These are phyloP conservation scores for Thinocorus orbignyianus DNA, from an alignment of 2,113 vertebrate species.

Conservation along the genomic window DNA sequence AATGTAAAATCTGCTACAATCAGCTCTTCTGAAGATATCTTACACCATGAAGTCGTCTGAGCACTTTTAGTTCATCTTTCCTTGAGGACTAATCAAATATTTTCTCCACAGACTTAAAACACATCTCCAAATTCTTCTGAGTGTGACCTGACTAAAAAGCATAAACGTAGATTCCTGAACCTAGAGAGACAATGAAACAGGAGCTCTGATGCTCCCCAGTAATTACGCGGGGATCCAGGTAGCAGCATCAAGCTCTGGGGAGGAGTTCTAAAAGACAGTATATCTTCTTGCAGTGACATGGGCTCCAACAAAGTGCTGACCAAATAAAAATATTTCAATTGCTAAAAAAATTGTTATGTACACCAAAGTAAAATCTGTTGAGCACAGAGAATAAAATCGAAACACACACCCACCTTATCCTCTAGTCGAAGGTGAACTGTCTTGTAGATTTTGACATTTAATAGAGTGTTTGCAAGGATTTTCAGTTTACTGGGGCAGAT, in stretches of 20 bases:
- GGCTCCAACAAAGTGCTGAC: background rate
- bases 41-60: background rate
- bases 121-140: background rate
- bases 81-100: background rate
- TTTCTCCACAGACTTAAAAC: background rate
- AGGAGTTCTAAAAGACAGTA: background rate
- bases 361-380: background rate
- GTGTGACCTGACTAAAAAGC: background rate
- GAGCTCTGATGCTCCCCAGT: background rate
- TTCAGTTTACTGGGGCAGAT: slow-evolving; percentile 2
- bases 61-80: background rate
- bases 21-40: background rate
- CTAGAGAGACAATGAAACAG: background rate
- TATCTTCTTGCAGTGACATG: background rate
- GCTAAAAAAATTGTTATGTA: background rate
- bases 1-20: background rate
- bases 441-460: background rate
- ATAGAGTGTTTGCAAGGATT: background rate
- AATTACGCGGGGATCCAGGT: background rate
- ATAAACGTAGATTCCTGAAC: background rate
- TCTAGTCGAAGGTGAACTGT: background rate
- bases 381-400: background rate
- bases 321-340: background rate
- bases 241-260: background rate
- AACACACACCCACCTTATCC: background rate